Conservation (phyloP, 2,888 invertebrate species). For the Ferrisia virgata region DNA sequence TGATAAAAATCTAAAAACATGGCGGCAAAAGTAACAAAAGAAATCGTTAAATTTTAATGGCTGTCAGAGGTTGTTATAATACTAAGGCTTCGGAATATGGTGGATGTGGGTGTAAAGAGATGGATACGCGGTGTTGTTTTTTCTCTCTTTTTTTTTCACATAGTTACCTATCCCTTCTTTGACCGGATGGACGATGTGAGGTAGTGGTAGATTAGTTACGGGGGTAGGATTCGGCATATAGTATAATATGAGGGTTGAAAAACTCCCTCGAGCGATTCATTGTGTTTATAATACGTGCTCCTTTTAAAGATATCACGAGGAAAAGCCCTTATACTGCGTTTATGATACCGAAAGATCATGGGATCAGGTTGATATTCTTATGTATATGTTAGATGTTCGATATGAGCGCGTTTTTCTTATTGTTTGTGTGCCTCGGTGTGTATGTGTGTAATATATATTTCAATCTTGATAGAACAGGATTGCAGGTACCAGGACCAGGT, state of each 20-base stretch:
- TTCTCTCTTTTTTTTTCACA: too few relatives aligned
- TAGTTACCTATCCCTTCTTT: conserved; percentile 17
- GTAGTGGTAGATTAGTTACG: conserved; percentile 12
- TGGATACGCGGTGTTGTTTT: neutral
- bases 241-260: neutral
- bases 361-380: neutral
- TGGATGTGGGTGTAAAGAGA: conserved; percentile 15
- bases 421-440: too few relatives aligned
- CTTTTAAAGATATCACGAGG: neutral
- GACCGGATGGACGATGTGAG: neutral
- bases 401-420: too few relatives aligned
- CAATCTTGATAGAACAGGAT: conserved; percentile 23
- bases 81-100: conserved; percentile 24
- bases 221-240: neutral
- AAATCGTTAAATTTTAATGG: conserved; percentile 39
- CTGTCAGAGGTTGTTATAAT: conserved; percentile 33
- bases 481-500: too few relatives aligned
- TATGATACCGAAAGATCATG: neutral
- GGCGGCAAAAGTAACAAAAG: conserved; percentile 22
- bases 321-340: neutral
- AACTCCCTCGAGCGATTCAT: neutral
- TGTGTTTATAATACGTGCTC: neutral
- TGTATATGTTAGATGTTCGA: too few relatives aligned
- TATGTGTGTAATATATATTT: too few relatives aligned
- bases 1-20: conserved; percentile 12